Percentiles rank a stretch among this genome's conserved stretches.
Evolutionary conservation across 2,113 vertebrate species (phyloP).

Genomic region (Tychaedon coryphoeus): DNA sequence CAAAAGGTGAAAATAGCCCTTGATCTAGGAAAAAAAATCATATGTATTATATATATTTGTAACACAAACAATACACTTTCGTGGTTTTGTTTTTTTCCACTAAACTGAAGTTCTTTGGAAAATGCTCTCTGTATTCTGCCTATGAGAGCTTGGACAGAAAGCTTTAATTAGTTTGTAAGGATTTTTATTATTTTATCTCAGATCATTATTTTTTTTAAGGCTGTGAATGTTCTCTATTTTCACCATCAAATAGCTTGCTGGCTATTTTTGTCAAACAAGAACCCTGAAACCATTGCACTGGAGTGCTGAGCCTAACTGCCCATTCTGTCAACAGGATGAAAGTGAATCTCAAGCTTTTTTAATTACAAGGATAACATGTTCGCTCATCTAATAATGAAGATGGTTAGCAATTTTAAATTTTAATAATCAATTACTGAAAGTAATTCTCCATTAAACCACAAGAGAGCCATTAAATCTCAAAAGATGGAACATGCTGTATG

Average conservation of each 20-base stretch:
- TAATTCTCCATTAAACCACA: slow-evolving; percentile 96
- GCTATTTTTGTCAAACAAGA: slow-evolving; percentile 81
- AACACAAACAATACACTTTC: neutral
- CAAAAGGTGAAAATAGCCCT: neutral
- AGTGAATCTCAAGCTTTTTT: slow-evolving; percentile 89
- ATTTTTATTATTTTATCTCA: slow-evolving; percentile 68
- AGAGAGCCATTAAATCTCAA: slow-evolving; percentile 97
- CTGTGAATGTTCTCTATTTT: slow-evolving; percentile 70
- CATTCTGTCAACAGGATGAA: slow-evolving; percentile 85
- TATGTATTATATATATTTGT: neutral
- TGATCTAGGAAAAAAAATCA: neutral
- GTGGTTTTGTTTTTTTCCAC: neutral
- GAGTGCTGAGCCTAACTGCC: slow-evolving; percentile 70
- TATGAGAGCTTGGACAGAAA: slow-evolving; percentile 41
- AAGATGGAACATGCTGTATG: slow-evolving; percentile 87
- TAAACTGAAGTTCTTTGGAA: neutral
- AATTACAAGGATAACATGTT: slow-evolving; percentile 97
- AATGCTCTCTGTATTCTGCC: slow-evolving; percentile 15
- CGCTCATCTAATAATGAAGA: slow-evolving; percentile 95
- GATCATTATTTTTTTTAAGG: slow-evolving; percentile 71
- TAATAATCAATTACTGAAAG: slow-evolving; percentile 99
- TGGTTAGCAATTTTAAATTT: slow-evolving; percentile 98
- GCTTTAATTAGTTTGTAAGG: slow-evolving; percentile 71
- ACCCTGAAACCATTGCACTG: slow-evolving; percentile 76
- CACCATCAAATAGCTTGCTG: slow-evolving; percentile 77